Evolutionary conservation across 2,797 vertebrate species (phyloP), one percentile per base, ranked within the genome.

Genomic region (Gymnoscopelus braueri): DNA sequence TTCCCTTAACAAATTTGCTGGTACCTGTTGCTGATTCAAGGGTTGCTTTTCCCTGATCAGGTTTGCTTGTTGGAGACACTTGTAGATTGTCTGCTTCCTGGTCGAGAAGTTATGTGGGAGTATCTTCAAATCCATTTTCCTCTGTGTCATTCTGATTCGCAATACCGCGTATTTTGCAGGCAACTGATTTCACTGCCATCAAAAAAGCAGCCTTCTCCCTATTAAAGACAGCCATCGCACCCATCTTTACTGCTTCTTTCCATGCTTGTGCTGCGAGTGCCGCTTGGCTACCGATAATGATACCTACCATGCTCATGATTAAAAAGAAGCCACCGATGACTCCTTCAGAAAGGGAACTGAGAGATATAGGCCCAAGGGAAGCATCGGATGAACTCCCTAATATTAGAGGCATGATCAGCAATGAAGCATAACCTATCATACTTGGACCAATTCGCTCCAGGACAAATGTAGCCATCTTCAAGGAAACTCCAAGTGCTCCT

Each of bases 381-480:
- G 23, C 24, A 7, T 1, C 49, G 8, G 19, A 19, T 32, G 52
- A 39, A 54, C 57, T 4, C 8, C 23, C 44, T n/a, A 62, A 13
- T 53, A 60, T 35, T 29, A 44, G 3, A 23, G 58, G 49, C n/a
- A 55, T 23, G 3, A 32, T 19, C 50, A 60, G 58, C 50, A 60
- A 19, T 8, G 49, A 3, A 8, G 52, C 1, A 9, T 63, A 63
- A 52, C 39, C 56, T 0, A 67, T 67, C 48, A 67, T 58, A 35
- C 56, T 67, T 32, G 65, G 65, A 14, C 65, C 66, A 10, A 68
- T 8, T 4, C 49, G 23, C 4, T 52, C 26, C 14, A 67, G n/a
- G 13, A 60, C 3, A 2, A 59, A 51, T 10, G 9, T 32, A 5
- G 12, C 60, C 4, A 63, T 15, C 12, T 49, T 63, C 12, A 56